Evolutionary conservation across 2,797 vertebrate species (phyloP).

Genomic region (Propithecus perrieri): DNA sequence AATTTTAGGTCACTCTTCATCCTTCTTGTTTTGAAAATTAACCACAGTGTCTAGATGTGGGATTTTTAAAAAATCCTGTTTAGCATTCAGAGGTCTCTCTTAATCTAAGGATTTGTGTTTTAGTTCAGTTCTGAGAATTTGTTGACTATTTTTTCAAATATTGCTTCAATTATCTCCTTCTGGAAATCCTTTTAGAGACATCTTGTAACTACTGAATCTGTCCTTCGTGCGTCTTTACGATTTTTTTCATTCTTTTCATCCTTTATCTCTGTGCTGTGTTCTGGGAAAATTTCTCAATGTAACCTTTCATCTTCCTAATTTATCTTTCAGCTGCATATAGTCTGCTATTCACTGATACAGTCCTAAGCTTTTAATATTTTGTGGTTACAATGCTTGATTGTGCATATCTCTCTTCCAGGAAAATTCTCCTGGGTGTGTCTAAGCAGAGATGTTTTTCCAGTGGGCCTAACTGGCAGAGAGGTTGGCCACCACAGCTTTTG

Average conservation of each 20-base stretch:
- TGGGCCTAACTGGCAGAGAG: not conserved
- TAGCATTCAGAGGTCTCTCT: slow-evolving; percentile 22
- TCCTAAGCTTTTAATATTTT: not conserved
- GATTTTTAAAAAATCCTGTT: not conserved
- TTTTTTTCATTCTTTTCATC: slow-evolving; percentile 33
- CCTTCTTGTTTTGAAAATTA: slow-evolving; percentile 26
- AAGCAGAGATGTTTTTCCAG: not conserved
- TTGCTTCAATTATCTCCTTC: slow-evolving; percentile 38
- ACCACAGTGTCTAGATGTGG: not conserved
- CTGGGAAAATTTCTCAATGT: slow-evolving; percentile 49
- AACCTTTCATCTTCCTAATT: not conserved
- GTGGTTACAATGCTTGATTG: slow-evolving; percentile 4
- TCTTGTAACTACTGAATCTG: slow-evolving; percentile 12
- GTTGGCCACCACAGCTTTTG: not conserved
- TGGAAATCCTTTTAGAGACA: slow-evolving; percentile 21
- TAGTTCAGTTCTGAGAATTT: slow-evolving; percentile 28
- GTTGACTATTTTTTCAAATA: slow-evolving; percentile 22
- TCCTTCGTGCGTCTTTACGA: not conserved
- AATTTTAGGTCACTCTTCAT: slow-evolving; percentile 11
- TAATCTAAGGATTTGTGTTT: slow-evolving; percentile 30
- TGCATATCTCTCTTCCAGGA: not conserved
- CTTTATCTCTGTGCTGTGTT: slow-evolving; percentile 48
- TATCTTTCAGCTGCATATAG: not conserved
- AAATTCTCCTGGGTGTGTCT: not conserved
- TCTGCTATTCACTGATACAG: not conserved